These are phyloP conservation scores for Metopia argyrocephala DNA, from an alignment of 2,888 invertebrate species.

Conservation along the genomic window DNA sequence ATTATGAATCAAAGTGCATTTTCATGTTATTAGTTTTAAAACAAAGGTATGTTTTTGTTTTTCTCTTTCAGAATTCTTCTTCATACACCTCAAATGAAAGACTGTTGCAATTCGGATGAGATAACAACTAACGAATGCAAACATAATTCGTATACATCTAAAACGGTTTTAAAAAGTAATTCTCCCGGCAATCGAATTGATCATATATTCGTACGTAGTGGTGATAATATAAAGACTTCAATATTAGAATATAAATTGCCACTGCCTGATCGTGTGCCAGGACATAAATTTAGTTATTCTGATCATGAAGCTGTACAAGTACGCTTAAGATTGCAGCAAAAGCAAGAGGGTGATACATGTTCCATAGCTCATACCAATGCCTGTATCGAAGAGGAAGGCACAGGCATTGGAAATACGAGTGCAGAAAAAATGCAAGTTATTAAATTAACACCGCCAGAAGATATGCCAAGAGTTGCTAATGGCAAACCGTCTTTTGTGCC, in stretches of 20 bases:
- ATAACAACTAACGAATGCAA: constrained; percentile 88
- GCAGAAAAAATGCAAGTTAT: constrained; percentile 24
- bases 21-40: neutral
- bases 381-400: constrained; percentile 10
- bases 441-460: constrained; percentile 38
- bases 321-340: constrained; percentile 74
- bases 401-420: neutral
- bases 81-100: constrained; percentile 81
- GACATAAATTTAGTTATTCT: constrained; percentile 87
- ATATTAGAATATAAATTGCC: constrained; percentile 84
- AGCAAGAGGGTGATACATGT: constrained; percentile 48
- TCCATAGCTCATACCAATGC: constrained; percentile 47
- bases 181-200: constrained; percentile 94
- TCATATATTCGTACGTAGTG: constrained; percentile 85
- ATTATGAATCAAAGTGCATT: too few relatives aligned
- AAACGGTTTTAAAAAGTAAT: constrained; percentile 79
- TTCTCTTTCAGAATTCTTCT: constrained; percentile 79
- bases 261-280: constrained; percentile 86
- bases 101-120: constrained; percentile 77
- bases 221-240: constrained; percentile 75
- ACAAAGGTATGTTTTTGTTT: neutral
- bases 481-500: neutral
- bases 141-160: constrained; percentile 89
- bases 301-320: constrained; percentile 93
- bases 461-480: constrained; percentile 34